phyloP scores from a whole-genome alignment of 1,140 invertebrate species.

The Agrypnia vestita region DNA sequence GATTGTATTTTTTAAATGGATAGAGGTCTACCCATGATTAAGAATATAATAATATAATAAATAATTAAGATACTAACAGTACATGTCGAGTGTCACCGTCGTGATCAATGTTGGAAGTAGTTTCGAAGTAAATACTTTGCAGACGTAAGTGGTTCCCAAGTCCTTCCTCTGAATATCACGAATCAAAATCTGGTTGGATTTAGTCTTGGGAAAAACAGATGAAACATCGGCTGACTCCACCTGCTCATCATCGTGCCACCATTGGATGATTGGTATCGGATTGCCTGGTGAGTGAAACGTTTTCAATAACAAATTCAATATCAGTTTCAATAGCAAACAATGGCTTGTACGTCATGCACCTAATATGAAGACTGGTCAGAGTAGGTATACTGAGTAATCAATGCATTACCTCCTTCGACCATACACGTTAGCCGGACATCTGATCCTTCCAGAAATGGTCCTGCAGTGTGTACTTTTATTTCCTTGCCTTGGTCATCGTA shows the following conservation, averaged over 20 bases:
- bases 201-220: constrained; percentile 40
- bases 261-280: constrained; percentile 49
- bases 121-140: constrained; percentile 51
- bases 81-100: constrained; percentile 53
- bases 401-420: constrained; percentile 86
- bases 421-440: constrained; percentile 87
- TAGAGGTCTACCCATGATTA: too few relatives aligned
- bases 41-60: too few relatives aligned
- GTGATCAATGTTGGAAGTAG: constrained; percentile 42
- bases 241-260: constrained; percentile 48
- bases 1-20: too few relatives aligned
- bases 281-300: constrained; percentile 22
- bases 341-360: too few relatives aligned
- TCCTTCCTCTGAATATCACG: constrained; percentile 50
- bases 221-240: constrained; percentile 50
- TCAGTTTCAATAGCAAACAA: too few relatives aligned
- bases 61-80: constrained; percentile 51
- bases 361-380: background rate
- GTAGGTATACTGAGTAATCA: too few relatives aligned
- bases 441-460: constrained; percentile 88
- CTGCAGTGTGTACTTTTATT: constrained; percentile 80
- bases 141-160: constrained; percentile 43
- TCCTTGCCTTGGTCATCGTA: constrained; percentile 82
- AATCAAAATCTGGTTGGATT: constrained; percentile 50
- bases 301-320: too few relatives aligned